These are phyloP conservation scores for Monodelphis domestica DNA, from an alignment of 2,797 vertebrate species.

Conservation along the genomic window DNA sequence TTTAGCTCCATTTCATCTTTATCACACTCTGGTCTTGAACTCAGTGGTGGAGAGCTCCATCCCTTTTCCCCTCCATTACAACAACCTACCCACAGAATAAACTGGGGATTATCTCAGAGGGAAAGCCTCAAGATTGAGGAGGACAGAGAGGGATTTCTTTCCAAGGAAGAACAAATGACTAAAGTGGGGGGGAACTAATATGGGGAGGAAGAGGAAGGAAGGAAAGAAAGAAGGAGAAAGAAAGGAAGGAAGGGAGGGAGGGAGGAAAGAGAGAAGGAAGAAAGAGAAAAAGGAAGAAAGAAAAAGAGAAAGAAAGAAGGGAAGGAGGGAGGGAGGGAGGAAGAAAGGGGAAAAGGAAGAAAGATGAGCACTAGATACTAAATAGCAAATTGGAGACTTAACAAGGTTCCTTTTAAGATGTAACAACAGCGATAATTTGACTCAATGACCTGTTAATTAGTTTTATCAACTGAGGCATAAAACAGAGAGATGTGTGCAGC, in stretches of 20 bases:
- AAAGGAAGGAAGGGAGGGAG: too few relatives aligned
- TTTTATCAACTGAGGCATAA: neutral
- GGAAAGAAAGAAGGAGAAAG: too few relatives aligned
- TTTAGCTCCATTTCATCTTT: too few relatives aligned
- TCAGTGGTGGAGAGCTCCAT: too few relatives aligned
- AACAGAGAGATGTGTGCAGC: neutral
- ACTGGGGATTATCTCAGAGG: too few relatives aligned
- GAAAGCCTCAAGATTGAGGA: neutral
- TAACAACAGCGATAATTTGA: neutral
- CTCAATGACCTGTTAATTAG: neutral
- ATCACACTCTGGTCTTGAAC: too few relatives aligned
- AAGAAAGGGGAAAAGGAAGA: neutral
- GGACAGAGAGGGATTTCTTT: neutral
- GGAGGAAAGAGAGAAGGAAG: too few relatives aligned
- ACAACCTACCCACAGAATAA: neutral
- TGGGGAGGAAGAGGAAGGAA: too few relatives aligned
- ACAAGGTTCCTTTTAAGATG: neutral
- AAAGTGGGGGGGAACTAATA: too few relatives aligned
- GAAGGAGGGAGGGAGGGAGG: neutral
- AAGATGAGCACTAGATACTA: neutral
- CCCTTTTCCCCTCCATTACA: too few relatives aligned
- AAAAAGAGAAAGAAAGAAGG: neutral
- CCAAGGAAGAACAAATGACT: neutral
- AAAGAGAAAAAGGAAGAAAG: too few relatives aligned
- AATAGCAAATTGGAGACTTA: neutral